These are phyloP conservation scores for Perizoma flavofasciatum DNA, from an alignment of 2,888 invertebrate species.

Conservation along the genomic window DNA sequence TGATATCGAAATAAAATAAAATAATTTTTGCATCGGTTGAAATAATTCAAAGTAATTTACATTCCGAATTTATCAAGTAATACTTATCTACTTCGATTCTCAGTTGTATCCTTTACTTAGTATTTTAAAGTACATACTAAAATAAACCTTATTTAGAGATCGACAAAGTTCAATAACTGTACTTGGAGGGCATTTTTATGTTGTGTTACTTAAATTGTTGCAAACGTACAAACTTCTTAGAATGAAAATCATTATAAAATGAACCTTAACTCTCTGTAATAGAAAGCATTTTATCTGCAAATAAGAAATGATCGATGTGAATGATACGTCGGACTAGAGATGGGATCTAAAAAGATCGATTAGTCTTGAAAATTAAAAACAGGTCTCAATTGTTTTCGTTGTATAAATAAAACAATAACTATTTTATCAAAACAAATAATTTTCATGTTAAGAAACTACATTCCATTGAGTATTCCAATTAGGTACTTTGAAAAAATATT, in stretches of 20 bases:
- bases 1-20: constrained; percentile 42
- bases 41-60: constrained; percentile 58
- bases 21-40: constrained; percentile 48
- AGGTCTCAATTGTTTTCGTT: background rate
- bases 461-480: no score
- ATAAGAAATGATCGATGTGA: constrained; percentile 47
- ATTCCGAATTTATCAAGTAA: constrained; percentile 58
- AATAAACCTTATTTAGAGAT: constrained; percentile 30
- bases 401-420: no score
- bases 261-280: constrained; percentile 29
- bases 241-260: constrained; percentile 30
- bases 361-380: constrained; percentile 16
- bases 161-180: constrained; percentile 22
- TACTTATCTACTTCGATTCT: constrained; percentile 49
- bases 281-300: constrained; percentile 38
- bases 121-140: constrained; percentile 25
- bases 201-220: constrained; percentile 60
- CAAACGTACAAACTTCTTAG: constrained; percentile 44
- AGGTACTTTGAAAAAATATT: no score
- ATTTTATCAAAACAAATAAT: no score
- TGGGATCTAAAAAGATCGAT: constrained; percentile 21
- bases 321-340: constrained; percentile 37
- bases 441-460: no score
- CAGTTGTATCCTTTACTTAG: constrained; percentile 29
- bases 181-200: constrained; percentile 30